These are phyloP conservation scores for Orthonyx spaldingii DNA, from an alignment of 2,113 vertebrate species.

Conservation along the genomic window DNA sequence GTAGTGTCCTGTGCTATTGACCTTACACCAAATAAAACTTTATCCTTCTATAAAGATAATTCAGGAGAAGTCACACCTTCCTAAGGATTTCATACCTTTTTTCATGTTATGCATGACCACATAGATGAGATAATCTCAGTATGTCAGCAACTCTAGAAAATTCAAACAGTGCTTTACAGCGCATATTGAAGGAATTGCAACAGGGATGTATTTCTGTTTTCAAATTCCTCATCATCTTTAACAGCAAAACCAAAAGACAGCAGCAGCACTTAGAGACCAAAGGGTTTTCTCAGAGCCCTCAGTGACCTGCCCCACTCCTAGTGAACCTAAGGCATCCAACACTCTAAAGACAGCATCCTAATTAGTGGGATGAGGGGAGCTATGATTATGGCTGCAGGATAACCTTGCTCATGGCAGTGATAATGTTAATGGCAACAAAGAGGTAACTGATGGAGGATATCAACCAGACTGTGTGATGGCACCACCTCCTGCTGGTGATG, in stretches of 20 bases:
- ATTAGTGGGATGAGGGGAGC: neutral
- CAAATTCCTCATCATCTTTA: neutral
- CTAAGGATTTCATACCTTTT: neutral
- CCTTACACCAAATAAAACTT: neutral
- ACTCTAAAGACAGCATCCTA: neutral
- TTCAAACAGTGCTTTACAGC: neutral
- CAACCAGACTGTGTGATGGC: neutral
- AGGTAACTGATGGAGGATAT: neutral
- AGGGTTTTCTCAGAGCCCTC: neutral
- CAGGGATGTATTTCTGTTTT: neutral
- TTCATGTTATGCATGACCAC: neutral
- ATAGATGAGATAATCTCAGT: neutral
- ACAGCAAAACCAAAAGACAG: neutral
- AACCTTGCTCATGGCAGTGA: neutral
- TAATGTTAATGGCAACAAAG: neutral
- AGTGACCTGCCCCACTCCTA: neutral
- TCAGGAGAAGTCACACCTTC: neutral
- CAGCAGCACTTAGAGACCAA: neutral
- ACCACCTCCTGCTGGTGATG: neutral
- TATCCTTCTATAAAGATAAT: neutral
- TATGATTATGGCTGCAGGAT: neutral
- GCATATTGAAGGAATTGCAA: neutral
- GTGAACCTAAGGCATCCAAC: neutral
- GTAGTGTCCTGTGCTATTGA: neutral
- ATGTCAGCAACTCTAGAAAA: neutral